Percentiles rank a stretch among this genome's conserved stretches.
These are phyloP conservation scores for Leptodactylus fuscus DNA, from an alignment of 2,113 vertebrate genomes.

Conservation along the genomic window DNA sequence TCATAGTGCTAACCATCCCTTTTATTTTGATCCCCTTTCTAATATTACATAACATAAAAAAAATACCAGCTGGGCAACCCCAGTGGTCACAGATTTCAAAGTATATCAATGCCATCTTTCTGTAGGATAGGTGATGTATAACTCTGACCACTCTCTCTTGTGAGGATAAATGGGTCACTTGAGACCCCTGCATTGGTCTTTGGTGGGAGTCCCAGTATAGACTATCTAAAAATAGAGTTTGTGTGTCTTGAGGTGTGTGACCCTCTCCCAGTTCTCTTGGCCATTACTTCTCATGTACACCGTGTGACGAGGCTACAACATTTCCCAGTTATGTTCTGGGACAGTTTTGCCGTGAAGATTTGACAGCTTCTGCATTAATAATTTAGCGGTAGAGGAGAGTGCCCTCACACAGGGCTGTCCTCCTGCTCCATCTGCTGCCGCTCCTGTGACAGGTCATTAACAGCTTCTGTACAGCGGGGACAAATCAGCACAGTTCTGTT, in stretches of 20 bases:
- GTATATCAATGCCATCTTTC: no score
- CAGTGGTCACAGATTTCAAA: no score
- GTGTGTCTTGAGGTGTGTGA: not conserved
- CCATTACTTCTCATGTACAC: conserved; percentile 22
- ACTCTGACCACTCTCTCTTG: no score
- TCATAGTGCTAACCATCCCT: no score
- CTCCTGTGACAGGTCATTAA: conserved; percentile 58
- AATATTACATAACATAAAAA: no score
- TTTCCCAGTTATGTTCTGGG: conserved; percentile 4
- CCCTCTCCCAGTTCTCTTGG: not conserved
- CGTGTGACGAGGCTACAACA: not conserved
- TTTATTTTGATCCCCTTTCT: no score
- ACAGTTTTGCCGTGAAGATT: conserved; percentile 41
- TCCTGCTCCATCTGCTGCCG: conserved; percentile 50
- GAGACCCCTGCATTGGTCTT: no score
- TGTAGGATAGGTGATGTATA: no score
- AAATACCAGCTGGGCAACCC: no score
- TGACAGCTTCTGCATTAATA: conserved; percentile 55
- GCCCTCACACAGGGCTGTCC: conserved; percentile 42
- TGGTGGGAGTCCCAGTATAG: no score
- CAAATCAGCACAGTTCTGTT: conserved; percentile 31
- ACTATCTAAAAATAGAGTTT: no score
- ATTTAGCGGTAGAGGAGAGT: conserved; percentile 49
- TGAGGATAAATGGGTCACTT: no score
- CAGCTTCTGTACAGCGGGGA: conserved; percentile 50